Evolutionary conservation across 2,888 invertebrate genomes (phyloP).

Genomic region (Acanthoscelides obtectus): DNA sequence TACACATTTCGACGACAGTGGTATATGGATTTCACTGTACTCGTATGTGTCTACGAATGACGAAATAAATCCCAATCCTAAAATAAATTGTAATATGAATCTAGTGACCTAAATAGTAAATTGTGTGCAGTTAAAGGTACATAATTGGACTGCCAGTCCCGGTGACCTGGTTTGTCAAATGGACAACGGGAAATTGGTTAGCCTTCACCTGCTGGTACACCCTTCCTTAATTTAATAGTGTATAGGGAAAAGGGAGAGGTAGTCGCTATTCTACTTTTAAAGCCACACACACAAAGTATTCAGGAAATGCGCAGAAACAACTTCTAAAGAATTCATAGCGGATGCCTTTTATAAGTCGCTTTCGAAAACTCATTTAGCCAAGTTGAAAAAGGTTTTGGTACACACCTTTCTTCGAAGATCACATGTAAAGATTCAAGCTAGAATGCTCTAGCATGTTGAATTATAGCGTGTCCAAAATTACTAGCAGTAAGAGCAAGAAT

Average conservation of each 20-base stretch:
- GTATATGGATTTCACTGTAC: too few relatives aligned
- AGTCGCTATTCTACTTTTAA: not conserved
- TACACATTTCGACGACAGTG: too few relatives aligned
- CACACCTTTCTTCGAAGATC: too few relatives aligned
- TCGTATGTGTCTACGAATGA: too few relatives aligned
- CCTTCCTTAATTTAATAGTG: not conserved
- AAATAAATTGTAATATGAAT: too few relatives aligned
- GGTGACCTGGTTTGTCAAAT: not conserved
- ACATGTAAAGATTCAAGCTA: too few relatives aligned
- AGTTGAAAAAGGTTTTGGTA: not conserved
- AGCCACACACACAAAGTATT: not conserved
- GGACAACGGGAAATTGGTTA: not conserved
- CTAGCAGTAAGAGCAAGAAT: too few relatives aligned
- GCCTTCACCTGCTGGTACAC: not conserved
- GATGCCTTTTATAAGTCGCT: not conserved
- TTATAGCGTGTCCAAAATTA: too few relatives aligned
- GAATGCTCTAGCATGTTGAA: too few relatives aligned
- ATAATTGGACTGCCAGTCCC: not conserved
- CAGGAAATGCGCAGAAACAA: not conserved
- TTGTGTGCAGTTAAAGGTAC: not conserved
- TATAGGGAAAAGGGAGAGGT: not conserved
- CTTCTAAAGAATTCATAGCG: not conserved
- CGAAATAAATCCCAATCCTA: too few relatives aligned
- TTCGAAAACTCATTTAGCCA: not conserved
- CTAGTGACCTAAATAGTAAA: too few relatives aligned